phyloP scores from a whole-genome alignment of 2,113 vertebrate genomes.

The Protomyctophum bolini region DNA sequence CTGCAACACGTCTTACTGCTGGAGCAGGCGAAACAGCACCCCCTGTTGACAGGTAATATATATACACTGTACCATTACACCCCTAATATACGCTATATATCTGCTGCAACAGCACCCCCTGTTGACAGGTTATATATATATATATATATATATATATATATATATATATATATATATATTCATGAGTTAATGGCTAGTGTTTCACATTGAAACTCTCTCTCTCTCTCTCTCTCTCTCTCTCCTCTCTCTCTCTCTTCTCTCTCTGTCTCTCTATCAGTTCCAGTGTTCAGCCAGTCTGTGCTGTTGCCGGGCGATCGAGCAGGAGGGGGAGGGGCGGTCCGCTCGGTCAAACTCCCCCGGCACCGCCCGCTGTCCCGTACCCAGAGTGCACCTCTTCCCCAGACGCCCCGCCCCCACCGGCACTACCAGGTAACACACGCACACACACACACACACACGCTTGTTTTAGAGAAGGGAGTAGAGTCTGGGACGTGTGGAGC shows the following conservation, averaged over 20 bases:
- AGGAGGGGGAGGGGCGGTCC: constrained; percentile 80
- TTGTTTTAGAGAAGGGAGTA: no score
- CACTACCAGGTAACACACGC: constrained; percentile 91
- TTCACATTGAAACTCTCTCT: no score
- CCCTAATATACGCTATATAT: no score
- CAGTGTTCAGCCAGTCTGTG: constrained; percentile 91
- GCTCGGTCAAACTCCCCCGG: constrained; percentile 87
- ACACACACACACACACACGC: constrained; percentile 19
- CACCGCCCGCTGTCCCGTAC: constrained; percentile 92
- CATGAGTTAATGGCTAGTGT: no score
- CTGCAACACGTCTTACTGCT: constrained; percentile 92
- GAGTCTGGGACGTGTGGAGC: background rate
- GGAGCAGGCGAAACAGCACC: constrained; percentile 93
- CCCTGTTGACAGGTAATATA: constrained; percentile 85
- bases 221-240: background rate
- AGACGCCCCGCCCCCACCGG: constrained; percentile 93
- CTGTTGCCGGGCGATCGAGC: constrained; percentile 88
- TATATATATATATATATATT: no score
- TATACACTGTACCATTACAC: background rate
- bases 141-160: no score
- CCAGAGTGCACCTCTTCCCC: constrained; percentile 90
- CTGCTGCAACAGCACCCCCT: no score
- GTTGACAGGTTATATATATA: no score
- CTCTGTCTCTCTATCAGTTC: constrained; percentile 73
- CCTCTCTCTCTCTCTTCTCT: background rate